Evolutionary conservation across 2,797 vertebrate species (phyloP).

Genomic region (Botia almorhae): DNA sequence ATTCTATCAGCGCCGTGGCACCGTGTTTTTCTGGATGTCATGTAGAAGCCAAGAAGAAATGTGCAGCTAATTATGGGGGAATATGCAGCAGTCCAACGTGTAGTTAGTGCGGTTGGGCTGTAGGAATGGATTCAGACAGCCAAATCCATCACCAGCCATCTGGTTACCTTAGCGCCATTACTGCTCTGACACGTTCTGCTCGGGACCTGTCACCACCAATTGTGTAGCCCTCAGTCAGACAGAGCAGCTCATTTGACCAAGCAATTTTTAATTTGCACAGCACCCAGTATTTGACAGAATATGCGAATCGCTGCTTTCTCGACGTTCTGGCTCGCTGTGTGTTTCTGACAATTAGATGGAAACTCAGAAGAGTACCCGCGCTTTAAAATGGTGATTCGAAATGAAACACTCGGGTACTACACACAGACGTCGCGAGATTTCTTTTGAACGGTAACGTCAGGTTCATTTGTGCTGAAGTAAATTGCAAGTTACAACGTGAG

Average conservation of each 20-base stretch:
- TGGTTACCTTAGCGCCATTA: constrained; percentile 56
- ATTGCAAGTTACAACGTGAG: constrained; percentile 21
- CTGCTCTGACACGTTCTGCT: constrained; percentile 69
- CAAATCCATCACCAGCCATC: constrained; percentile 70
- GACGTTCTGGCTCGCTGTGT: constrained; percentile 45
- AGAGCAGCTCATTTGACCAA: constrained; percentile 60
- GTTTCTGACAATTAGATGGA: constrained; percentile 55
- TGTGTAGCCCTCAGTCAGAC: constrained; percentile 63
- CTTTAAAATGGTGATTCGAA: constrained; percentile 38
- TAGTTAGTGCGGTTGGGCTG: constrained; percentile 49
- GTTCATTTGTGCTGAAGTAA: constrained; percentile 39
- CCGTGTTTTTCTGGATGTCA: constrained; percentile 51
- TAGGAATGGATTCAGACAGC: constrained; percentile 69
- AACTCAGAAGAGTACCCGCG: constrained; percentile 53
- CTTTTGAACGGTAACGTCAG: constrained; percentile 38
- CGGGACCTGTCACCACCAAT: constrained; percentile 67
- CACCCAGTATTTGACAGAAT: constrained; percentile 60
- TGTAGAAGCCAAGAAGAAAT: constrained; percentile 49
- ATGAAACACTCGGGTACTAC: constrained; percentile 41
- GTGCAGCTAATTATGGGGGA: constrained; percentile 63
- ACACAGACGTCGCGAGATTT: constrained; percentile 39
- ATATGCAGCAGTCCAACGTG: constrained; percentile 55
- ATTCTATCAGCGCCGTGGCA: constrained; percentile 49
- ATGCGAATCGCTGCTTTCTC: constrained; percentile 52
- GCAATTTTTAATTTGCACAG: constrained; percentile 64